Base-by-base conservation (phyloP, 2,888 invertebrate species). In the Eristalis tenax region DNA sequence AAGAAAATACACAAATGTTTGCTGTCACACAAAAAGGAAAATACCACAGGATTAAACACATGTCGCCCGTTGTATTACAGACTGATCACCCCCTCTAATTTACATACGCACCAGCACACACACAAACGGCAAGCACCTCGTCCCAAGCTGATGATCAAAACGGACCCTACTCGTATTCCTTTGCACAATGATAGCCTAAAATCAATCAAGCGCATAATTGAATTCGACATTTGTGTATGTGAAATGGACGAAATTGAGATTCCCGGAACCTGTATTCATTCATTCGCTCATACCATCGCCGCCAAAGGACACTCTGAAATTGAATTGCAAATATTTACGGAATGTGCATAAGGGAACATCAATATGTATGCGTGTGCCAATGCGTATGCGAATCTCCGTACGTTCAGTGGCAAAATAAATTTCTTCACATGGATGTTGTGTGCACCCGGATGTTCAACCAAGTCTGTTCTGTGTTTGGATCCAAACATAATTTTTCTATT, bases 271-370 rank as follows among this genome's bases (percentile, higher is more conserved):
- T 68, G 57, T 40, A 59, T 63, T 57, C 71, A 64, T 64, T 64
- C 63, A 66, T 65, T 43, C 71, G 40, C 71, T 43, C 71, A 40
- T 79, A n/a, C 71, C 43, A 71, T 5, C 15, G 57, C 57, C 65
- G 71, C 78, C 78, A 43, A 71, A 71, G 78, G 65, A 79, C 78
- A 79, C 78, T 71, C 32, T 65, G 78, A 79, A 78, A 79, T 79
- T 79, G 78, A 79, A 79, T 79, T 79, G 78, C 78, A 79, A 79
- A 79, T 79, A 79, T 79, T 79, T 71, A 65, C 57, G 78, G 71
- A 71, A 79, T 79, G 78, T 79, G 78, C 78, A 79, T 71, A 77
- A 79, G 70, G 78, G 56, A 78, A 70, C 70, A 78, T 78, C 69
- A 64, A 78, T 64, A 70, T 70, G 64, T 70, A 56, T 63, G 63